Evolutionary conservation across 2,797 vertebrate genomes (phyloP).

Genomic region (Echeneis naucrates): DNA sequence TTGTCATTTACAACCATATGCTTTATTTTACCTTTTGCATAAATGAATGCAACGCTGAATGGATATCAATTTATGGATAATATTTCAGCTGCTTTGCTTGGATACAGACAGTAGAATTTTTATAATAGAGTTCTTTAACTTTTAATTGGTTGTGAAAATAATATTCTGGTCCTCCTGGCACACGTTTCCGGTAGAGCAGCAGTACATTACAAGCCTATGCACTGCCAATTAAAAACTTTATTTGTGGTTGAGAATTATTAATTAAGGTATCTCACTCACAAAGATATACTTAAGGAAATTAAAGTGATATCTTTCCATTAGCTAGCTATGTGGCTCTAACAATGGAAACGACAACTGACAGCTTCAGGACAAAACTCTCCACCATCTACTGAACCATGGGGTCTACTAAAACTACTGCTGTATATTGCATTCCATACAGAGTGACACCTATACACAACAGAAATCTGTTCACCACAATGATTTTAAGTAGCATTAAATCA

Average conservation of each 20-base stretch:
- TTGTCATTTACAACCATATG: conserved; percentile 63
- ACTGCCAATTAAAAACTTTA: conserved; percentile 66
- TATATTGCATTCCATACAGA: not conserved
- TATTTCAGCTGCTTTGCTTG: conserved; percentile 82
- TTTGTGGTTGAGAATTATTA: conserved; percentile 52
- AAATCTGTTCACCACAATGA: too few species aligned
- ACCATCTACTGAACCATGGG: not conserved
- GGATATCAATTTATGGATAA: conserved; percentile 86
- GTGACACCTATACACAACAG: not conserved
- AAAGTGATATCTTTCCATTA: not conserved
- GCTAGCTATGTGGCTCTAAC: not conserved
- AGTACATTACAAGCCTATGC: conserved; percentile 45
- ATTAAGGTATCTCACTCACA: conserved; percentile 23
- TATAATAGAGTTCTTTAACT: conserved; percentile 84
- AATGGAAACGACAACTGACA: not conserved
- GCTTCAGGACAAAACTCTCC: not conserved
- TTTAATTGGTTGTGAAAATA: conserved; percentile 85
- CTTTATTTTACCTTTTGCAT: conserved; percentile 71
- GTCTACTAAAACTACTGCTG: not conserved
- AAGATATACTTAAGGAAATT: conserved; percentile 9
- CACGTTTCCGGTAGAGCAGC: conserved; percentile 58
- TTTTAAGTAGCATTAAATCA: too few species aligned
- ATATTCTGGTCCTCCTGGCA: conserved; percentile 54
- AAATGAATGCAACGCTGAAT: conserved; percentile 78
- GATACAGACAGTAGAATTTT: conserved; percentile 81